Base-by-base conservation (phyloP, 2,888 invertebrate species). In the Tortricodes alternella region DNA sequence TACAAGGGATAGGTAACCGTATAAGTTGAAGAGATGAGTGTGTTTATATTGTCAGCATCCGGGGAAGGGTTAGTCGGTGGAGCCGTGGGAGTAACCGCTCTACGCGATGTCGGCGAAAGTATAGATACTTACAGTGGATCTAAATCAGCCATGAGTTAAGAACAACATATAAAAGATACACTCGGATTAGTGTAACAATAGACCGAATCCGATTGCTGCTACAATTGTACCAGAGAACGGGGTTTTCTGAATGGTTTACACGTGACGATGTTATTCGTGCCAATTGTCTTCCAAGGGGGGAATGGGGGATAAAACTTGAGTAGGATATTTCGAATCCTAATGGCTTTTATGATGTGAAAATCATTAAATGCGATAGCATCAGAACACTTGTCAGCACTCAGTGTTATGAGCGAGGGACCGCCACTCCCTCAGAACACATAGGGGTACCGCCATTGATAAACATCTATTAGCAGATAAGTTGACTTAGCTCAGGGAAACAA, bases 351-450 rank as follows among this genome's bases (percentile, higher is more conserved):
- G 70, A 68, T 67, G 67, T 67, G 34, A 34, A 24, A 75, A 80
- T 75, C 78, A 80, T 82, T 84, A 82, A 83, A 73, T 67, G 70
- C 71, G 83, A 85, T 86, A 83, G 68, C 76, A 83, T 85, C 83
- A 71, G 71, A 80, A 75, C 78, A 78, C 79, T 80, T 79, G 78
- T 79, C 74, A 70, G 73, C 78, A 76, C 74, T 76, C 70, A 70
- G 68, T 69, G 66, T 75, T 76, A 74, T 62, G 57, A 61, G 44
- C 52, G 51, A 49, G 57, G 56, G 61, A 50, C 44, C 16, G 58
- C 19, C 62, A 24, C 48, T 44, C 58, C 55, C 53, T 51, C 29
- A 53, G 55, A 46, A 53, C 50, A 38, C 58, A 21, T 48, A 50
- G 16, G 55, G 52, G 52, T 41, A 50, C 34, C 39, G 39, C 52